phyloP scores from a whole-genome alignment of 2,888 invertebrate genomes.

The Ochlodes sylvanus region DNA sequence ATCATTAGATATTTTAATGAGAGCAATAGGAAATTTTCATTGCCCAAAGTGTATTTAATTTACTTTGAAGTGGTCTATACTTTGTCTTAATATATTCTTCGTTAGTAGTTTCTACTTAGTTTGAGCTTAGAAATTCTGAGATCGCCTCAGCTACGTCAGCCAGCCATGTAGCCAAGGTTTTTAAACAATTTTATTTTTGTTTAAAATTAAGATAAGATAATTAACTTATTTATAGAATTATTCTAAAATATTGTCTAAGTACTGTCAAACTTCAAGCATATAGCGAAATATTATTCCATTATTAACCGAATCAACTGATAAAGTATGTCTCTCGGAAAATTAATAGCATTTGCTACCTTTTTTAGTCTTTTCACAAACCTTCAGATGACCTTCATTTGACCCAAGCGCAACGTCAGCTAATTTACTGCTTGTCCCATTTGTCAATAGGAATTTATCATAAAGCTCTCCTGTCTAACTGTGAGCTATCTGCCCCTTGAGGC shows the following conservation, averaged over 20 bases:
- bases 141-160: background rate
- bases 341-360: constrained; percentile 12
- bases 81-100: background rate
- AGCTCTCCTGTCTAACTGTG: background rate
- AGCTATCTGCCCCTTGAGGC: background rate
- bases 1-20: background rate
- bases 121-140: background rate
- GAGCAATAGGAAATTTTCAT: background rate
- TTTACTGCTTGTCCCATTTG: constrained; percentile 27
- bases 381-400: background rate
- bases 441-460: constrained; percentile 20
- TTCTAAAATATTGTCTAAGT: too few relatives aligned
- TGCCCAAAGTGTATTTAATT: background rate
- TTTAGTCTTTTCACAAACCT: constrained; percentile 9
- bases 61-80: background rate
- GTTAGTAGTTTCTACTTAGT: background rate
- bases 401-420: constrained; percentile 18
- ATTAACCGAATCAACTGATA: too few relatives aligned
- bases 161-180: background rate
- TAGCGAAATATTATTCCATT: too few relatives aligned
- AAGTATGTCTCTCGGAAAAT: background rate
- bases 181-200: background rate
- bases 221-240: too few relatives aligned
- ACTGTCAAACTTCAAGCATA: too few relatives aligned
- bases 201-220: too few relatives aligned